These are phyloP conservation scores for Sebastes goodei DNA, from an alignment of 2,797 vertebrate genomes.

Conservation along the genomic window DNA sequence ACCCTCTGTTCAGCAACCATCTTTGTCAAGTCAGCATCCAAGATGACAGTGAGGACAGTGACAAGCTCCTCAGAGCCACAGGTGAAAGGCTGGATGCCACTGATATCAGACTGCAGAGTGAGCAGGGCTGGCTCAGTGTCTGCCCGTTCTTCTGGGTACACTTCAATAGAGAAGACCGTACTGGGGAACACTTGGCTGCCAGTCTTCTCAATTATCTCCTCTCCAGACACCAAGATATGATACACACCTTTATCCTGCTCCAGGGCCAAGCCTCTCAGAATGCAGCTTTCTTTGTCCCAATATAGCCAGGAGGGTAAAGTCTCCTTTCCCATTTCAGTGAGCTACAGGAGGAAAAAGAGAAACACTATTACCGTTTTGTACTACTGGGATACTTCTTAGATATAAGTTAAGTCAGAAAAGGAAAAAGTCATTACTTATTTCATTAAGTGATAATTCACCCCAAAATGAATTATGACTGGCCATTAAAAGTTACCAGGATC, in stretches of 20 bases:
- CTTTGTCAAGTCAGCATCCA: conserved; percentile 96
- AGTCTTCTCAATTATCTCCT: conserved; percentile 76
- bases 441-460: conserved; percentile 1
- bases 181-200: conserved; percentile 83
- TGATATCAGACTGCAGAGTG: conserved; percentile 77
- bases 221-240: conserved; percentile 87
- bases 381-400: conserved; percentile 5
- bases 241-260: conserved; percentile 93
- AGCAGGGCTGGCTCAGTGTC: conserved; percentile 86
- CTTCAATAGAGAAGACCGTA: conserved; percentile 91
- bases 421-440: conserved; percentile 1
- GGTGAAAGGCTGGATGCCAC: conserved; percentile 81
- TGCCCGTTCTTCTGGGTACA: conserved; percentile 91
- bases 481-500: neutral
- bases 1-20: conserved; percentile 92
- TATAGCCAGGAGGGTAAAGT: conserved; percentile 90
- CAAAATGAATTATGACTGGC: neutral
- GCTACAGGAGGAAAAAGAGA: conserved; percentile 73
- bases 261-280: conserved; percentile 90
- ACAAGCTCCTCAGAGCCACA: conserved; percentile 89
- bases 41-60: conserved; percentile 93
- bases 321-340: conserved; percentile 90
- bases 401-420: neutral
- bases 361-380: conserved; percentile 29
- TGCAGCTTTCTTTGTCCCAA: conserved; percentile 85